Evolutionary conservation across 2,797 vertebrate genomes (phyloP).

Genomic region (Glyptemys insculpta): DNA sequence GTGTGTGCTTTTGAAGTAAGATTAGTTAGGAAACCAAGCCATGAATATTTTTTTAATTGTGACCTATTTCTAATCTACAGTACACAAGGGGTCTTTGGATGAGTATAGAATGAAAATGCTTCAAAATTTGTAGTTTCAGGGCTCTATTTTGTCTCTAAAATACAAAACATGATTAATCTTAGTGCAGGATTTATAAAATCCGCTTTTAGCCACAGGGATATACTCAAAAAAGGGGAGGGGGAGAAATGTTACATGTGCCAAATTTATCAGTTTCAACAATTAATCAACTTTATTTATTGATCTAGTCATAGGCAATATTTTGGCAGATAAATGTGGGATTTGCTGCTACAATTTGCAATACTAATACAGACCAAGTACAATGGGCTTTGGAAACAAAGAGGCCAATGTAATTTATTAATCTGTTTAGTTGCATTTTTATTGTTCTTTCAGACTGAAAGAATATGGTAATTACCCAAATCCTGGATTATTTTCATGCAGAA

Average conservation of each 20-base stretch:
- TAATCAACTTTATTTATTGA: constrained; percentile 50
- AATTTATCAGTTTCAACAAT: constrained; percentile 42
- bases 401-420: constrained; percentile 60
- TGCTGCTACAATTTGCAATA: constrained; percentile 14
- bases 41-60: not conserved
- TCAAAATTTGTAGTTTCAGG: constrained; percentile 37
- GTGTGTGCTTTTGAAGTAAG: not conserved
- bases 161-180: constrained; percentile 56
- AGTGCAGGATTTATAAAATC: constrained; percentile 66
- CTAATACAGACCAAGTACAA: not conserved
- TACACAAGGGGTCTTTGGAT: not conserved
- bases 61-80: not conserved
- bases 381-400: constrained; percentile 41
- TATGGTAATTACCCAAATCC: constrained; percentile 53
- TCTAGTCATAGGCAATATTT: constrained; percentile 32
- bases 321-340: not conserved
- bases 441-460: constrained; percentile 55
- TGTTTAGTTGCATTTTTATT: constrained; percentile 61
- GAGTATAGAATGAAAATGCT: not conserved
- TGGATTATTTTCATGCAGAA: constrained; percentile 57
- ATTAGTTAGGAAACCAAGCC: not conserved
- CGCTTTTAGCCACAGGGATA: constrained; percentile 39
- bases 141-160: constrained; percentile 53
- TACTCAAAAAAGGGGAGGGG: constrained; percentile 31
- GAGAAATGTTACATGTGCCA: constrained; percentile 28